phyloP scores from a whole-genome alignment of 2,888 invertebrate genomes.

The Spisula subtruncata region DNA sequence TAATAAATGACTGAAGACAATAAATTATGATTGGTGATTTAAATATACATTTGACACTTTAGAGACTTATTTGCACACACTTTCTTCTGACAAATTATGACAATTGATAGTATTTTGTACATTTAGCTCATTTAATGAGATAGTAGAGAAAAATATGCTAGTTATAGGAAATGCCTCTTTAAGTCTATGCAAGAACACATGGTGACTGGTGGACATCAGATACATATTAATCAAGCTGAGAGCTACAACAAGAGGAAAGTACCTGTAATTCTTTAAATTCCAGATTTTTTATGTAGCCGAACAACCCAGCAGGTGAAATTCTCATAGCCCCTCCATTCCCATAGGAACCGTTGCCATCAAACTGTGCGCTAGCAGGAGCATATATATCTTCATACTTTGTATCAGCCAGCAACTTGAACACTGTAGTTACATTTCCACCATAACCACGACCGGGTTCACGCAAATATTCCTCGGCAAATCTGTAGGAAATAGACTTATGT shows the following conservation, averaged over 20 bases:
- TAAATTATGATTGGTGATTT: too few relatives aligned
- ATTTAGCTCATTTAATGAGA: too few relatives aligned
- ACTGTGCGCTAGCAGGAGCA: conserved; percentile 91
- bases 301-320: conserved; percentile 91
- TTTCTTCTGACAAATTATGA: too few relatives aligned
- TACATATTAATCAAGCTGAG: too few relatives aligned
- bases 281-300: conserved; percentile 80
- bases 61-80: too few relatives aligned
- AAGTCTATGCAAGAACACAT: too few relatives aligned
- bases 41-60: too few relatives aligned
- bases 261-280: conserved; percentile 76
- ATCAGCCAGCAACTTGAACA: conserved; percentile 82
- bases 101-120: too few relatives aligned
- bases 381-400: conserved; percentile 89
- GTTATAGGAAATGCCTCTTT: too few relatives aligned
- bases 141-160: too few relatives aligned
- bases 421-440: conserved; percentile 89
- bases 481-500: conserved; percentile 59
- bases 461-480: conserved; percentile 91
- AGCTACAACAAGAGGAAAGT: background rate
- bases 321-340: conserved; percentile 95
- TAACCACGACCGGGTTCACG: conserved; percentile 91
- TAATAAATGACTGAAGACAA: too few relatives aligned
- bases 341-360: conserved; percentile 91
- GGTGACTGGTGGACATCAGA: too few relatives aligned